These are phyloP conservation scores for Eulemur coronatus DNA, from an alignment of 2,797 vertebrate species.

Conservation along the genomic window DNA sequence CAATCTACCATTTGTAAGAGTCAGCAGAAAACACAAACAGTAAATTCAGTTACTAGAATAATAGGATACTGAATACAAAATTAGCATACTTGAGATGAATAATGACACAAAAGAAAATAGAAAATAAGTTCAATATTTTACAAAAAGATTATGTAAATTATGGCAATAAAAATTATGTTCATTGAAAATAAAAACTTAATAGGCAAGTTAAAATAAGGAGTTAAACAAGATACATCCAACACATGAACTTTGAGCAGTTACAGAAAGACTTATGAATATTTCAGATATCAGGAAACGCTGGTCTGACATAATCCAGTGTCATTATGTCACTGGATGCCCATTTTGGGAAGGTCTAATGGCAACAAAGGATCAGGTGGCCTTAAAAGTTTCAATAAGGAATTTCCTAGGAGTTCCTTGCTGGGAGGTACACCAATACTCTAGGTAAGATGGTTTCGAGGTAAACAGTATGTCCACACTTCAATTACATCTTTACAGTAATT, in stretches of 20 bases:
- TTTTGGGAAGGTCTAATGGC: not conserved
- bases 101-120: not conserved
- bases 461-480: not conserved
- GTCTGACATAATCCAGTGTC: not conserved
- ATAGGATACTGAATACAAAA: not conserved
- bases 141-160: not conserved
- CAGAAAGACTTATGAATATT: not conserved
- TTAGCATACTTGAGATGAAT: not conserved
- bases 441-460: not conserved
- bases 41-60: not conserved
- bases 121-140: not conserved
- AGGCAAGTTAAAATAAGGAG: not conserved
- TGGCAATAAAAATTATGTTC: not conserved
- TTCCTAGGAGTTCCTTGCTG: not conserved
- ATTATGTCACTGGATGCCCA: not conserved
- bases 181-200: not conserved
- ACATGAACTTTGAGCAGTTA: not conserved
- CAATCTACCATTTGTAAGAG: not conserved
- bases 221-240: not conserved
- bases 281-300: not conserved
- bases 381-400: not conserved
- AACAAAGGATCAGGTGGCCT: rapidly evolving
- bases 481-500: not conserved
- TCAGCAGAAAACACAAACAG: not conserved
- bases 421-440: not conserved